Evolutionary conservation across 1,140 invertebrate species (phyloP).

Genomic region (Eriocheir sinensis): DNA sequence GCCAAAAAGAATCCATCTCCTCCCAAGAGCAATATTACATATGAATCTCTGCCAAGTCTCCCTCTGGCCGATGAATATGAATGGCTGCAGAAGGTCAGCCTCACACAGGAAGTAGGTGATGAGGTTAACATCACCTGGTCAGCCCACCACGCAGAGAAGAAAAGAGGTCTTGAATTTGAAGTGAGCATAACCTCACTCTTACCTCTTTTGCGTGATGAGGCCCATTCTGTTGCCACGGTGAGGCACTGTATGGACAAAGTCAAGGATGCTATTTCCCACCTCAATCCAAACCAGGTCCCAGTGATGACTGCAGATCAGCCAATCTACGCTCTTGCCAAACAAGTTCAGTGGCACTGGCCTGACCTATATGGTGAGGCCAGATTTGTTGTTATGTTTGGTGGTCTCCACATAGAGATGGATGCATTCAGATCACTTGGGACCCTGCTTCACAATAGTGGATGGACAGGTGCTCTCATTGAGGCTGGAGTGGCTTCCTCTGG

Average conservation of each 20-base stretch:
- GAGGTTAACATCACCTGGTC: not conserved
- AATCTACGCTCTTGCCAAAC: not conserved
- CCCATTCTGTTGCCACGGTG: conserved; percentile 11
- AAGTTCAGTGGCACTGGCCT: not conserved
- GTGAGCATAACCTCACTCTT: not conserved
- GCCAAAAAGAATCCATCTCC: not conserved
- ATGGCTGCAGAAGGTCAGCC: not conserved
- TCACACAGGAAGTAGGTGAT: not conserved
- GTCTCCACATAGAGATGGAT: not conserved
- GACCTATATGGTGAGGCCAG: not conserved
- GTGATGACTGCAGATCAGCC: not conserved
- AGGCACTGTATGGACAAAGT: not conserved
- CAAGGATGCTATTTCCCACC: not conserved
- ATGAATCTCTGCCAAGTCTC: not conserved
- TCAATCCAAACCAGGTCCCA: too few species aligned
- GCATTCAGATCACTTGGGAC: not conserved
- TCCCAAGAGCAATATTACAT: not conserved
- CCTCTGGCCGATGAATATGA: not conserved
- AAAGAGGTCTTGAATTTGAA: not conserved
- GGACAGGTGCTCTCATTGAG: conserved; percentile 34
- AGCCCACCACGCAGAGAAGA: conserved; percentile 19
- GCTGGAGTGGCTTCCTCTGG: conserved; percentile 42
- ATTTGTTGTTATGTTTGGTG: conserved; percentile 18
- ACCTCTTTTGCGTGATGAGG: not conserved
- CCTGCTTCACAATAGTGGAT: conserved; percentile 31